phyloP scores from a whole-genome alignment of 2,888 invertebrate species.

The Rotaria macrura region DNA sequence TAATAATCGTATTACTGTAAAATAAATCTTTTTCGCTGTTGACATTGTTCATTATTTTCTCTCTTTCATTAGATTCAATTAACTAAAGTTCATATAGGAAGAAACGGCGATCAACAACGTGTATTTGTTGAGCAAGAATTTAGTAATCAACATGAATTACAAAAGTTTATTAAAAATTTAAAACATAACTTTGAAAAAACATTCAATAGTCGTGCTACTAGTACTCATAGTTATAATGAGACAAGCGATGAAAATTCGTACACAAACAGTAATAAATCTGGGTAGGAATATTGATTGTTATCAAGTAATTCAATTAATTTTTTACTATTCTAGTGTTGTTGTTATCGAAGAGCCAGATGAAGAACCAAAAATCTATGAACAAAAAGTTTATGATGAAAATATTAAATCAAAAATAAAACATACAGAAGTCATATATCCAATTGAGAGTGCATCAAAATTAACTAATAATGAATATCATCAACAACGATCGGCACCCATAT shows the following conservation, averaged over 20 bases:
- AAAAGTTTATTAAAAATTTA: conserved; percentile 30
- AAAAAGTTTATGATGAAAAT: conserved; percentile 20
- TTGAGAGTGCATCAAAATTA: neutral
- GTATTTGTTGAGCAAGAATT: conserved; percentile 33
- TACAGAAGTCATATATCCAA: neutral
- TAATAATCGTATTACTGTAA: neutral
- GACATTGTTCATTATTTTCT: neutral
- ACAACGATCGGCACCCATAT: neutral
- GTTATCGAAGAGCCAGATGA: conserved; percentile 33
- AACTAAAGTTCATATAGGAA: conserved; percentile 27
- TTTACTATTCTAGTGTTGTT: neutral
- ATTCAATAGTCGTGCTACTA: neutral
- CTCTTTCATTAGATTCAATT: conserved; percentile 22
- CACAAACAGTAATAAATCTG: neutral
- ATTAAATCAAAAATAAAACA: neutral
- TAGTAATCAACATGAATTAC: conserved; percentile 29
- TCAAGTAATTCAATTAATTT: neutral
- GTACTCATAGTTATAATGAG: neutral
- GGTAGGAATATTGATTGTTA: neutral
- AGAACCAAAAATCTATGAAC: conserved; percentile 32
- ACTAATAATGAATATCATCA: neutral
- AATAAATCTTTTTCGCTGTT: neutral
- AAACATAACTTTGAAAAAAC: conserved; percentile 31
- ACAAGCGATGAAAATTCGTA: neutral
- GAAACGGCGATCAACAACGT: conserved; percentile 32